Conservation (phyloP, 1,140 invertebrate species). For the Euwallacea similis region DNA sequence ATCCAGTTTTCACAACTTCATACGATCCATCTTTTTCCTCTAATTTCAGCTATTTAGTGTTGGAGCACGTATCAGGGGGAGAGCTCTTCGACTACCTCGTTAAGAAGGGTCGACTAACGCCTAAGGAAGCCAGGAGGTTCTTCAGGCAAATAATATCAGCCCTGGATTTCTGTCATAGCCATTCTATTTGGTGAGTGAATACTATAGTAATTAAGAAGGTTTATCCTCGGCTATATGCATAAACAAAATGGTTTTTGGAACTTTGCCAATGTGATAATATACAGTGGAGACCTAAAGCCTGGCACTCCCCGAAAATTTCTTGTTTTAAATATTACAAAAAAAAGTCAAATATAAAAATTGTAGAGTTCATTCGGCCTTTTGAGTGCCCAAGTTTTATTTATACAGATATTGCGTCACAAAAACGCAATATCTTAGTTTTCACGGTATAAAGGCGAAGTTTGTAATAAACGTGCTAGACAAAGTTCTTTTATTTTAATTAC, state of each 20-base stretch:
- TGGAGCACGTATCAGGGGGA: constrained; percentile 98
- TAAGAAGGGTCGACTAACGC: constrained; percentile 96
- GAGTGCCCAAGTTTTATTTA: no score
- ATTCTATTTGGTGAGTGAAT: constrained; percentile 94
- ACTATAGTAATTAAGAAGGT: neutral
- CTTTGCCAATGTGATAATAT: no score
- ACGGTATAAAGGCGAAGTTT: no score
- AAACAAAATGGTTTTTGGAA: neutral
- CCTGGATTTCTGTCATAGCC: constrained; percentile 98
- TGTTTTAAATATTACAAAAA: no score
- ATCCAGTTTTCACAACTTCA: constrained; percentile 2
- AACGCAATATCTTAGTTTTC: no score
- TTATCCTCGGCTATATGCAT: neutral
- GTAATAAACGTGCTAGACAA: no score
- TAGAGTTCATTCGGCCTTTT: no score
- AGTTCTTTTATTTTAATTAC: no score
- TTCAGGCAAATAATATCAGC: constrained; percentile 99
- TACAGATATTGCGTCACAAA: no score
- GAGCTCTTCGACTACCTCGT: constrained; percentile 99
- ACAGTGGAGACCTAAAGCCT: no score
- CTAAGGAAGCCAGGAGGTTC: constrained; percentile 97
- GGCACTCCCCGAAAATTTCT: no score
- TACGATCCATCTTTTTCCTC: constrained; percentile 22
- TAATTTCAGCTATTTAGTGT: constrained; percentile 85
- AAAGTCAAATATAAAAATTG: no score